These are phyloP conservation scores for Odontocerum albicorne DNA, from an alignment of 2,888 invertebrate species.

Conservation along the genomic window DNA sequence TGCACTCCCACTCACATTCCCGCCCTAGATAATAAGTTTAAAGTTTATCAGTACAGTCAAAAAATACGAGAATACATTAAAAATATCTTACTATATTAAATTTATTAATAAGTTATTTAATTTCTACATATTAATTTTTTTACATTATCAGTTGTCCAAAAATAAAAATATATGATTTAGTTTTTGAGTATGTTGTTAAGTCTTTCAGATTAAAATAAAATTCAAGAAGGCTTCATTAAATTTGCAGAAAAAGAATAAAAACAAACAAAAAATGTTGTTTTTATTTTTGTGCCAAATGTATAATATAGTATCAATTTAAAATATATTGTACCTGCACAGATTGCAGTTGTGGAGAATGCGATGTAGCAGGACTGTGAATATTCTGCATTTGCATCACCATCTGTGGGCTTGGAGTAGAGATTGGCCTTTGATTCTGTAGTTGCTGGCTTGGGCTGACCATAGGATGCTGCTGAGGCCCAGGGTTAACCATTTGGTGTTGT, in stretches of 20 bases:
- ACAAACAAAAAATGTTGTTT: background rate
- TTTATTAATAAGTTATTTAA: no score
- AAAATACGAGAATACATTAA: no score
- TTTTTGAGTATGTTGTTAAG: no score
- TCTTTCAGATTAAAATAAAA: no score
- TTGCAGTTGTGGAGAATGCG: constrained; percentile 55
- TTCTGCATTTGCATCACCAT: constrained; percentile 45
- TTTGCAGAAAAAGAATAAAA: background rate
- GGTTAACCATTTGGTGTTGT: constrained; percentile 40
- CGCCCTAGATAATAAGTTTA: constrained; percentile 24
- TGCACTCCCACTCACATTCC: constrained; percentile 29
- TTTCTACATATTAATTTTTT: no score
- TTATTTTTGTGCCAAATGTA: background rate
- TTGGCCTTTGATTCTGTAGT: constrained; percentile 40
- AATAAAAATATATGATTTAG: no score
- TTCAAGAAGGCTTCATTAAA: no score
- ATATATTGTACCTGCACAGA: constrained; percentile 41
- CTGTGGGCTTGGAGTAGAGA: constrained; percentile 56
- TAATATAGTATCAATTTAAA: background rate
- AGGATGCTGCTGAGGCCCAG: constrained; percentile 39
- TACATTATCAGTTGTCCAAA: no score
- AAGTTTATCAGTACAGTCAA: no score
- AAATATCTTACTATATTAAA: no score
- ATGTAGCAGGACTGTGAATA: constrained; percentile 54
- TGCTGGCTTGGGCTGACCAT: constrained; percentile 41